phyloP scores from a whole-genome alignment of 2,797 vertebrate genomes.

The Paguma larvata region DNA sequence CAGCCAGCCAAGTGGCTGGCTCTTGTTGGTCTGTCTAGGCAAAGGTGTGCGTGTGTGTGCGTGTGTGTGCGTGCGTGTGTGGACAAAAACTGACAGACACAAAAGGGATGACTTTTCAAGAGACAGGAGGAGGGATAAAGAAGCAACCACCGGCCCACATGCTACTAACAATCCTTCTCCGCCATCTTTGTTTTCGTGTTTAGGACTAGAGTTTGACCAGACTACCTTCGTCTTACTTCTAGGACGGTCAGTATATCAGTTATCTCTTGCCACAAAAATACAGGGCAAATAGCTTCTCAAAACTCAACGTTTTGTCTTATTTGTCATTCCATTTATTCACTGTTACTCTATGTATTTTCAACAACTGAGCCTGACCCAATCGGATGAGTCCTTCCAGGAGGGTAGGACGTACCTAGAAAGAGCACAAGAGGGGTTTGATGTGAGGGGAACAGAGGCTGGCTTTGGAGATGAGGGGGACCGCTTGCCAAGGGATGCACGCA shows the following conservation, averaged over 20 bases:
- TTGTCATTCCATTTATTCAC: neutral
- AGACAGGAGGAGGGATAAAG: neutral
- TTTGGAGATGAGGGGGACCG: neutral
- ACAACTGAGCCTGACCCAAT: too few species aligned
- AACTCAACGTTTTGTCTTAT: neutral
- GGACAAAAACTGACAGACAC: neutral
- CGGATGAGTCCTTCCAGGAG: neutral
- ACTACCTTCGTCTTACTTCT: neutral
- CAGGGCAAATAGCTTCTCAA: too few species aligned
- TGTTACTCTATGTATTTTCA: neutral
- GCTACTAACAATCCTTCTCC: rapidly evolving
- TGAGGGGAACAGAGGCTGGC: neutral
- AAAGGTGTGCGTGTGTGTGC: neutral
- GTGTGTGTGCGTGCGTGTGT: neutral
- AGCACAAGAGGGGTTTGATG: rapidly evolving
- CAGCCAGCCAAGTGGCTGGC: too few species aligned
- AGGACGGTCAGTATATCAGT: neutral
- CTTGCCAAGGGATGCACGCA: neutral
- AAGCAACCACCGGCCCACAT: rapidly evolving
- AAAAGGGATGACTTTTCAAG: neutral
- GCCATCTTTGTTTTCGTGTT: neutral
- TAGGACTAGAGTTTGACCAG: neutral
- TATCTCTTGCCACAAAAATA: neutral
- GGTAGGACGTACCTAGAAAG: neutral
- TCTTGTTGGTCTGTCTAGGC: neutral